Evolutionary conservation across 1,140 invertebrate genomes (phyloP).

Genomic region (Drosophila nebulosa): DNA sequence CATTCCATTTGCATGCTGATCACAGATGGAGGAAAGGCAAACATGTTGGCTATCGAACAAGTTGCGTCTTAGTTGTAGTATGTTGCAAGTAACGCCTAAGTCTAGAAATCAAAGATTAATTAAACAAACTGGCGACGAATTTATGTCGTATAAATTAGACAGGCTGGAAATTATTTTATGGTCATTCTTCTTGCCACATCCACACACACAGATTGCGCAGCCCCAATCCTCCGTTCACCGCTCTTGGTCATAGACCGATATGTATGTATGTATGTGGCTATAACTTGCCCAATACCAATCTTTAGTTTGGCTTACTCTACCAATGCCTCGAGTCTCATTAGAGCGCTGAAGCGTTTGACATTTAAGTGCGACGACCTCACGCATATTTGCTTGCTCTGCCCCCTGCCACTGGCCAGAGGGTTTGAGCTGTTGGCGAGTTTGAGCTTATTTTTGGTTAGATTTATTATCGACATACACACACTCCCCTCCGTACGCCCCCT

Average conservation of each 20-base stretch:
- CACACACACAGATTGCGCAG: slow-evolving; percentile 39
- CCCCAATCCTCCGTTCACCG: slow-evolving; percentile 37
- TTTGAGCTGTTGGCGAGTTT: neutral
- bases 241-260: slow-evolving; percentile 17
- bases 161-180: slow-evolving; percentile 58
- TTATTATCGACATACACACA: neutral
- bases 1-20: slow-evolving; percentile 30
- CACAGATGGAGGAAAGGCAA: neutral
- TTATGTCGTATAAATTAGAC: slow-evolving; percentile 57
- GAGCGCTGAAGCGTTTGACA: slow-evolving; percentile 70
- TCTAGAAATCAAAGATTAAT: neutral
- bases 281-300: slow-evolving; percentile 31
- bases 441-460: no score
- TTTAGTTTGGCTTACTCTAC: slow-evolving; percentile 9
- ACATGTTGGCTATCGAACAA: slow-evolving; percentile 22
- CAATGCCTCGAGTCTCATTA: slow-evolving; percentile 45
- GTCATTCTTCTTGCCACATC: slow-evolving; percentile 74
- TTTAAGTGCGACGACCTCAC: slow-evolving; percentile 59
- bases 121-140: slow-evolving; percentile 3
- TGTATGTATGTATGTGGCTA: neutral
- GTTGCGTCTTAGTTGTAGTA: slow-evolving; percentile 12
- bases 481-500: neutral
- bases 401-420: neutral
- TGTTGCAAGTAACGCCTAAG: neutral
- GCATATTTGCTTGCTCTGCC: slow-evolving; percentile 21